These are phyloP conservation scores for Crocodylus rhombifer DNA, from an alignment of 2,797 vertebrate species.

Conservation along the genomic window DNA sequence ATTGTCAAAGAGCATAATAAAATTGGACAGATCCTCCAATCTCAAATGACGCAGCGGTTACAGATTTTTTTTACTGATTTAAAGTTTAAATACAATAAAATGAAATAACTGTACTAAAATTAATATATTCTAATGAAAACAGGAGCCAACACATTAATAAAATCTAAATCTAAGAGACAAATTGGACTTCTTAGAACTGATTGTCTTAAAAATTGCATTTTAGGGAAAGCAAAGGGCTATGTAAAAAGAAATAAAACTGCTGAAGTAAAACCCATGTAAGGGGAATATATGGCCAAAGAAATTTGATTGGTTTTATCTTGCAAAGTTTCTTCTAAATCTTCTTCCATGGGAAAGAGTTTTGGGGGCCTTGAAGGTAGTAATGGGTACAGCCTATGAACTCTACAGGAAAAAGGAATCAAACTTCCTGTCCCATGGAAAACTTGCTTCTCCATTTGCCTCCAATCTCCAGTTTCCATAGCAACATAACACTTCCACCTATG, in stretches of 20 bases:
- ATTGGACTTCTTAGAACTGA: constrained; percentile 9
- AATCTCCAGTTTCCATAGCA: not conserved
- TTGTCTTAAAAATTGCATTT: not conserved
- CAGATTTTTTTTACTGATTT: constrained; percentile 48
- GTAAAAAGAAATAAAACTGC: not conserved
- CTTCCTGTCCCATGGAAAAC: not conserved
- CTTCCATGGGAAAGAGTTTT: not conserved
- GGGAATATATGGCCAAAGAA: not conserved
- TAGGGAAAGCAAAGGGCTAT: not conserved
- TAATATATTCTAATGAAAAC: constrained; percentile 58
- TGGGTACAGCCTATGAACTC: not conserved
- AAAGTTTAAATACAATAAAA: constrained; percentile 59
- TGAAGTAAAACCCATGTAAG: not conserved
- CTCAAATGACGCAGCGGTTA: constrained; percentile 6
- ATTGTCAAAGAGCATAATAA: constrained; percentile 36
- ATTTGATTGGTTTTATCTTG: not conserved
- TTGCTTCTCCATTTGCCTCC: not conserved
- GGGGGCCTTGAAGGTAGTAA: not conserved
- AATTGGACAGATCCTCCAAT: constrained; percentile 41
- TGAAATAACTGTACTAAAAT: constrained; percentile 20
- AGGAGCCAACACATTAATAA: constrained; percentile 38
- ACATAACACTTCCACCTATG: not conserved
- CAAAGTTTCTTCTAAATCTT: not conserved
- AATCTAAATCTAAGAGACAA: constrained; percentile 29
- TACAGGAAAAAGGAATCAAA: not conserved